phyloP scores from a whole-genome alignment of 2,113 vertebrate genomes.

The Grammomys dolichurus region DNA sequence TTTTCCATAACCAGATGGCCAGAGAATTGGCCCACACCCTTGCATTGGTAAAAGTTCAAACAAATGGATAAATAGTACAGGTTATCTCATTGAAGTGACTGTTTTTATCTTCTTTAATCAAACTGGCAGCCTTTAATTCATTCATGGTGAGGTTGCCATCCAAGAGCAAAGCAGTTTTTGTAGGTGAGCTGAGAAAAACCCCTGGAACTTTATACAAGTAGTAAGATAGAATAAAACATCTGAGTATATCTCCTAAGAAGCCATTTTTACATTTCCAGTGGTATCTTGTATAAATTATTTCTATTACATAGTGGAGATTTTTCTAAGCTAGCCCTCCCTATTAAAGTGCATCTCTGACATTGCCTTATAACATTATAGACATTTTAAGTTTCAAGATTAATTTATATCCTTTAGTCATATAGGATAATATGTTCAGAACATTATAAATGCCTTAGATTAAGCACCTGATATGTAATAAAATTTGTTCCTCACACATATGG shows the following conservation, averaged over 20 bases:
- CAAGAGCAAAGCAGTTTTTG: not conserved
- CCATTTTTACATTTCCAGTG: not conserved
- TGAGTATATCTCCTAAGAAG: not conserved
- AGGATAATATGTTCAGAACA: no score
- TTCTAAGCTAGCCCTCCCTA: not conserved
- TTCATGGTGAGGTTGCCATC: not conserved
- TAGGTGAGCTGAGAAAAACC: not conserved
- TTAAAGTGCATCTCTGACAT: not conserved
- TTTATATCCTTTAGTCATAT: not conserved
- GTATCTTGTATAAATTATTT: not conserved
- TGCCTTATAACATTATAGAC: not conserved
- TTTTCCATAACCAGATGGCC: not conserved
- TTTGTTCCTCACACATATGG: not conserved
- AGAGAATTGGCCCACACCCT: not conserved
- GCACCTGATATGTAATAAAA: not conserved
- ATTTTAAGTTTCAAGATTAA: not conserved
- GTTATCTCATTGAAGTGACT: not conserved
- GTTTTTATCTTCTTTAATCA: not conserved
- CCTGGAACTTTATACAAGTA: not conserved
- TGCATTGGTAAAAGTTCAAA: not conserved
- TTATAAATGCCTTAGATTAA: not conserved
- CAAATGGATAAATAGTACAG: not conserved
- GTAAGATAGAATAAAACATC: not conserved
- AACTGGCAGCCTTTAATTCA: not conserved
- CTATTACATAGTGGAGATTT: not conserved